phyloP scores from a whole-genome alignment of 92 coral and sea anemone genomes.

The Metridium senile region DNA sequence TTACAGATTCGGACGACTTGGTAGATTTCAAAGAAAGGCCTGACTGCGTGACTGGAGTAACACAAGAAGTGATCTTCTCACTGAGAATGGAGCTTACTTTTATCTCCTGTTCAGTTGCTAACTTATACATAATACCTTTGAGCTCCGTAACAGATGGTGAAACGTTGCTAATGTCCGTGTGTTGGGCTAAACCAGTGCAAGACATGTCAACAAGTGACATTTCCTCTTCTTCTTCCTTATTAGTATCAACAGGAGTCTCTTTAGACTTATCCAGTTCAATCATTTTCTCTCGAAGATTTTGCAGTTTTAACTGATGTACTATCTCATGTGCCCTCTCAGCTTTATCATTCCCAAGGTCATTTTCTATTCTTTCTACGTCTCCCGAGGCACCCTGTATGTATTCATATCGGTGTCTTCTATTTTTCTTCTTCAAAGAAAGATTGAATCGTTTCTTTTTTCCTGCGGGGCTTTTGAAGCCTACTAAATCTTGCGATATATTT shows the following conservation, averaged over 20 bases:
- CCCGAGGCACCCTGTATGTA: not conserved
- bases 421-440: constrained; percentile 22
- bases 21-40: not conserved
- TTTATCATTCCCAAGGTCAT: not conserved
- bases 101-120: constrained; percentile 2
- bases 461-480: not conserved
- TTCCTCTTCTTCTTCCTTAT: not conserved
- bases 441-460: constrained; percentile 1
- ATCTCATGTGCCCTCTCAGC: not conserved
- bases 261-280: constrained; percentile 1
- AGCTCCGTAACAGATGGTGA: constrained; percentile 9
- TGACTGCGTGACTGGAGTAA: not conserved
- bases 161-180: not conserved
- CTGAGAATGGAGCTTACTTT: not conserved
- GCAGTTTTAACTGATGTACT: not conserved
- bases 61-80: not conserved
- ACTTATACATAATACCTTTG: constrained; percentile 22
- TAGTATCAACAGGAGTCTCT: not conserved
- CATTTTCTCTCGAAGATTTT: constrained; percentile 26
- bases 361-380: not conserved
- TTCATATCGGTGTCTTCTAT: not conserved
- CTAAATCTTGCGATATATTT: not conserved
- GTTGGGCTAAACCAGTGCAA: not conserved
- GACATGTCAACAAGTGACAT: not conserved
- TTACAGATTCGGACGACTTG: no score